A percentile compares a stretch with the other conserved stretches of the same genome.
These are phyloP conservation scores for Augochlora pura DNA, from an alignment of 1,140 invertebrate species.

Conservation along the genomic window DNA sequence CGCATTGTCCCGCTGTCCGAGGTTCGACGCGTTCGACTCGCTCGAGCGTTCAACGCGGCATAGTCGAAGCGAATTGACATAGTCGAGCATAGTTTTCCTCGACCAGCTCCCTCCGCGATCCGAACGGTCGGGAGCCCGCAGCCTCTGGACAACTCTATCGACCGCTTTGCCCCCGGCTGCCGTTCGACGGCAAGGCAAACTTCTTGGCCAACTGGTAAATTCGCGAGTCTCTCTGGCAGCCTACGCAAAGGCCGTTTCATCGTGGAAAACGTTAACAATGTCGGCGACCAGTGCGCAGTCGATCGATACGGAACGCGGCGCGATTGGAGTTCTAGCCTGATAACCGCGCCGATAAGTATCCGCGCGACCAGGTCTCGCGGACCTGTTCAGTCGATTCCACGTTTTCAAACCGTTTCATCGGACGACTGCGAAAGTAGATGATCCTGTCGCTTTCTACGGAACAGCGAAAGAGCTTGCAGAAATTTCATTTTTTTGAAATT, in stretches of 20 bases:
- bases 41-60: background rate
- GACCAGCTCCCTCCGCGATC: too few relatives aligned
- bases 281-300: background rate
- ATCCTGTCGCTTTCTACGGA: slow-evolving; percentile 1
- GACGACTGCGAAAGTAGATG: background rate
- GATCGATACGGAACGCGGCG: background rate
- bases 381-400: slow-evolving; percentile 21
- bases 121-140: too few relatives aligned
- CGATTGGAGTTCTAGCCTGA: too few relatives aligned
- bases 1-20: background rate
- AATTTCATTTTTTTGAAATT: too few relatives aligned
- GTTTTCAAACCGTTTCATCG: slow-evolving; percentile 4
- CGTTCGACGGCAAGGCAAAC: slow-evolving; percentile 18
- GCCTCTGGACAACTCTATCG: background rate
- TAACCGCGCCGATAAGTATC: slow-evolving; percentile 22
- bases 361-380: background rate
- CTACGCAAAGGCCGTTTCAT: slow-evolving; percentile 20
- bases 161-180: background rate
- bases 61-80: too few relatives aligned
- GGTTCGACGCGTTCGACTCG: background rate
- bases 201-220: slow-evolving; percentile 9
- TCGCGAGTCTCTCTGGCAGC: slow-evolving; percentile 9
- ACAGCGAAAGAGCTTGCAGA: too few relatives aligned
- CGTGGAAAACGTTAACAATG: slow-evolving; percentile 10
- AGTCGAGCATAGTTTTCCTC: too few relatives aligned